Base-by-base conservation (phyloP, 2,797 vertebrate genomes). In the Sebastiscus tertius region DNA sequence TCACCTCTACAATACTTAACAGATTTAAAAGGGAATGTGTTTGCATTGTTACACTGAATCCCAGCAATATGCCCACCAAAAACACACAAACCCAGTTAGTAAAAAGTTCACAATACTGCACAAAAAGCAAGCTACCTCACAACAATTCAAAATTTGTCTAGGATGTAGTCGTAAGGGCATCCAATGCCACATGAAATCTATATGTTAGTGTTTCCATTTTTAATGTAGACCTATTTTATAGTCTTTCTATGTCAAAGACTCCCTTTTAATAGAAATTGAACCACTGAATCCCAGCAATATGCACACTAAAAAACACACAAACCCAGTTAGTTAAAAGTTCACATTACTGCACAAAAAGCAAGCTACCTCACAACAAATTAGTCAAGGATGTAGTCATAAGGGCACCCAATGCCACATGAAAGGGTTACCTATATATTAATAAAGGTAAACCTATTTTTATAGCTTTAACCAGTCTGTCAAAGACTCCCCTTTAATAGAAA, bases 231-330 rank as follows among this genome's bases (percentile, higher is more conserved):
- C 8, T 33, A 27, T 24, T 42, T 0, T 52, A 26, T 1, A 39
- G 16, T n/a, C n/a, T n/a, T n/a, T n/a, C n/a, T n/a, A n/a, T n/a
- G 10, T 31, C 1, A 9, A 52, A 29, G 12, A n/a, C 6, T 0
- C 0, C 2, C 4, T 16, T 55, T 64, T 12, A 34, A 56, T 10
- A 69, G 10, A 77, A 67, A 63, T 4, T 39, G 6, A 27, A 16
- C 26, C 39, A 64, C 5, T 82, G 80, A 77, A 76, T 72, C 68
- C 78, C 61, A 79, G 42, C 63, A 84, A 72, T 46, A 22, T 71
- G 59, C 72, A 70, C 75, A 83, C 72, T 60, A 42, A 39, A 24
- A 39, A 39, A 39, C 36, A 39, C 36, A 39, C 13, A 39, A 39
- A 39, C 0, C 36, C 36, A 14, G 36, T 39, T 39, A 39, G 36